Percentiles rank a stretch among this genome's conserved stretches.
Evolutionary conservation across 2,888 invertebrate species (phyloP).

Genomic region (Loripinus fragilis): DNA sequence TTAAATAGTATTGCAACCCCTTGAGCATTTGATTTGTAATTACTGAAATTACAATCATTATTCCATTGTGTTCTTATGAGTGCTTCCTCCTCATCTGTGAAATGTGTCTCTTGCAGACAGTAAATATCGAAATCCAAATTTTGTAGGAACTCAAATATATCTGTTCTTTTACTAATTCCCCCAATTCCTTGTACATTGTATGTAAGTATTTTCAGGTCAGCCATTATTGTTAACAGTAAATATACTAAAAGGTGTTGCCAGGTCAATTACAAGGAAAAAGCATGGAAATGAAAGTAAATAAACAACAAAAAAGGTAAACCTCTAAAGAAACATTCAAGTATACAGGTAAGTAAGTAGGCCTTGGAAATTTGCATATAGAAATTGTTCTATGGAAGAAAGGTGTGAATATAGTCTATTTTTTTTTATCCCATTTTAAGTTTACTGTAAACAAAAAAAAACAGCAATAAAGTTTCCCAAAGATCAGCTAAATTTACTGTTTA

Average conservation of each 20-base stretch:
- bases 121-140: conserved; percentile 5
- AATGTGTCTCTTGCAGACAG: conserved; percentile 23
- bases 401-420: too few relatives aligned
- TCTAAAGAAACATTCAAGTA: too few relatives aligned
- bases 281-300: not conserved
- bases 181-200: conserved; percentile 14
- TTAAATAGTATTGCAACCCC: conserved; percentile 24
- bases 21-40: not conserved
- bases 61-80: conserved; percentile 9
- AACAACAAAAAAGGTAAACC: too few relatives aligned
- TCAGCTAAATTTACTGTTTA: too few relatives aligned
- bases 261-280: not conserved
- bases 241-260: not conserved
- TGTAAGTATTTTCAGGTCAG: not conserved
- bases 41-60: conserved; percentile 10
- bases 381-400: too few relatives aligned
- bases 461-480: not conserved
- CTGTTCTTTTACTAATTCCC: not conserved
- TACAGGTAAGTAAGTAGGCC: too few relatives aligned
- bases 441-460: too few relatives aligned
- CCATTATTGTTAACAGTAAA: not conserved
- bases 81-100: conserved; percentile 1
- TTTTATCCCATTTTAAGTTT: too few relatives aligned
- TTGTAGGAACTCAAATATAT: conserved; percentile 19
- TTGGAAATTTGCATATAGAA: too few relatives aligned